A percentile compares a stretch with the other conserved stretches of the same genome.
phyloP scores from a whole-genome alignment of 2,797 vertebrate genomes.

The Myripristis murdjan region DNA sequence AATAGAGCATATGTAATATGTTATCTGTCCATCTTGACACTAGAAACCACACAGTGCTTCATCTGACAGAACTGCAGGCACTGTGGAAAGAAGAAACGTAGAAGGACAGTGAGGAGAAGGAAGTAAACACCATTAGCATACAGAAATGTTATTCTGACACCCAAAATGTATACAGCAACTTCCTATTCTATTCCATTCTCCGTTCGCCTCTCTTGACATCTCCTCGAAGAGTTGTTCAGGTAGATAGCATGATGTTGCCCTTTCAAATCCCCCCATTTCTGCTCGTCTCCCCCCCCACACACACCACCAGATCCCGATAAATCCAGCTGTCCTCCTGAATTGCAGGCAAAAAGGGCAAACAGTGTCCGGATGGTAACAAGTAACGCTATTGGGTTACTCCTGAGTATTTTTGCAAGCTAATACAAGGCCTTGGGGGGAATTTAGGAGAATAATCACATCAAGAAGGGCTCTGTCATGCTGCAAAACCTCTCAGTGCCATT shows the following conservation, averaged over 20 bases:
- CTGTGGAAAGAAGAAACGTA: conserved; percentile 12
- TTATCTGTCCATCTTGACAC: conserved; percentile 15
- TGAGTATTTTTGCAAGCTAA: conserved; percentile 80
- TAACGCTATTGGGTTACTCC: conserved; percentile 78
- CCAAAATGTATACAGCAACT: conserved; percentile 11
- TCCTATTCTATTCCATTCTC: conserved; percentile 3
- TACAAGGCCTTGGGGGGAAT: conserved; percentile 67
- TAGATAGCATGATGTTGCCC: conserved; percentile 46
- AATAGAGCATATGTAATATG: background rate
- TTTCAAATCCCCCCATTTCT: background rate
- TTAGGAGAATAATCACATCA: conserved; percentile 81
- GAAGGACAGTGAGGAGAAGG: conserved; percentile 8
- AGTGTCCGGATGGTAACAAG: conserved; percentile 60
- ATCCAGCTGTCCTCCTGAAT: conserved; percentile 63
- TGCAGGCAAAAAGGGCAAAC: conserved; percentile 55
- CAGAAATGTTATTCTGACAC: conserved; percentile 35
- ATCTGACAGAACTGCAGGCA: conserved; percentile 15
- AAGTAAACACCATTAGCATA: conserved; percentile 59
- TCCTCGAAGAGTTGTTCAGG: conserved; percentile 43
- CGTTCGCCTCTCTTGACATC: conserved; percentile 9
- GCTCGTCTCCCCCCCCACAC: conserved; percentile 11
- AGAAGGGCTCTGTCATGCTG: conserved; percentile 71
- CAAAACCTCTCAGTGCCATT: conserved; percentile 79
- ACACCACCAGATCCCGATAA: conserved; percentile 55
- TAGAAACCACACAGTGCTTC: conserved; percentile 27